Evolutionary conservation across 2,797 vertebrate species (phyloP), one percentile per base, ranked within the genome.

Genomic region (Atherinosoma microstoma): DNA sequence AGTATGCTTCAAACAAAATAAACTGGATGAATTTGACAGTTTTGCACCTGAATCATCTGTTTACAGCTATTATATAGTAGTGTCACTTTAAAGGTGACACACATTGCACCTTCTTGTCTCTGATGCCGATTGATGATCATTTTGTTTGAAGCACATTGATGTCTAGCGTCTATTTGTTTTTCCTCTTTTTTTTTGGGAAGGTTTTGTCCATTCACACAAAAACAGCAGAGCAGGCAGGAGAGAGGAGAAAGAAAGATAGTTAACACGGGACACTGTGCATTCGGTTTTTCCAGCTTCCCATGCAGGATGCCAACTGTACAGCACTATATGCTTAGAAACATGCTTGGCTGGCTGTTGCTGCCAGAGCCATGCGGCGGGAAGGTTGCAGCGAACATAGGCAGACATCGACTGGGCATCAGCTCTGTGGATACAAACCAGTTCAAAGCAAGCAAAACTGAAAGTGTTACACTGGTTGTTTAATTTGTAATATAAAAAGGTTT

Each of bases 301-400:
- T 94, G 93, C 94, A 92, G 82, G 71, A 76, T 70, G 62, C 78
- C 74, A 80, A 64, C 82, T 74, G 66, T 29, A 67, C 62, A 61
- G 65, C 64, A 60, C 20, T 27, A 12, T 29, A 56, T 27, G 51
- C 70, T 79, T 76, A 73, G 40, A 89, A 70, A 91, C 93, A 95
- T 94, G 93, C 93, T 89, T 62, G 85, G 89, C 90, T 85, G 87
- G 79, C 88, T 34, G 62, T 78, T 79, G 51, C 67, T 56, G 87
- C 82, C 89, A 67, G 87, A 84, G 83, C 89, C 86, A 90, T 91
- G 91, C 90, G 59, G 60, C 78, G 65, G 78, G 72, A 67, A 69
- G 75, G 86, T 73, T 79, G 83, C 83, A 88, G 65, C 49, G 67
- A 86, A 79, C 81, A 80, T 67, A 71, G 82, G 81, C 84, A 90